Percentiles rank a stretch among this genome's conserved stretches.
Conservation (phyloP, 2,888 invertebrate genomes). For the Strigamia transsilvanica region DNA sequence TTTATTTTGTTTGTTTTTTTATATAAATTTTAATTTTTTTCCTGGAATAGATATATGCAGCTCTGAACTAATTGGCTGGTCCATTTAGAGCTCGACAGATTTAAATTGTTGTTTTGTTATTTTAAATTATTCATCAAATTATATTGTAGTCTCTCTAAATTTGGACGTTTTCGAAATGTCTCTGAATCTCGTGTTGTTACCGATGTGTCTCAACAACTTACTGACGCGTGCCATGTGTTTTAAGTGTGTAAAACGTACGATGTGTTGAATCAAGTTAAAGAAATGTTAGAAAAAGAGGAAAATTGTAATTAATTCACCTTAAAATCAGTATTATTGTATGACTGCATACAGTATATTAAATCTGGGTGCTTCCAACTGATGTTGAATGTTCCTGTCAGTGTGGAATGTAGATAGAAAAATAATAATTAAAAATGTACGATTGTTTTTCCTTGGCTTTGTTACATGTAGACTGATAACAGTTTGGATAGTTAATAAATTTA, state of each 20-base stretch:
- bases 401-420: background rate
- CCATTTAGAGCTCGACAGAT: conserved; percentile 1
- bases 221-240: background rate
- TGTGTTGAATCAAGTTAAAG: background rate
- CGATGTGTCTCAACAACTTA: background rate
- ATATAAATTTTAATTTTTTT: background rate
- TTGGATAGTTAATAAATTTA: conserved; percentile 24
- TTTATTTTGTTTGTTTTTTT: background rate
- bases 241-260: background rate
- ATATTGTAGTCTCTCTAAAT: background rate
- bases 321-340: conserved; percentile 18
- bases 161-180: background rate
- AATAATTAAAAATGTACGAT: background rate
- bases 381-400: background rate
- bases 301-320: conserved; percentile 34
- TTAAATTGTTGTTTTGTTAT: background rate
- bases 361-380: conserved; percentile 43
- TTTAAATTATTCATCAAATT: background rate
- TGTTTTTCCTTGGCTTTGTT: conserved; percentile 9
- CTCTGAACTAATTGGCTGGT: conserved; percentile 31
- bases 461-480: background rate
- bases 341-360: background rate
- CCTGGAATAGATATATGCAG: background rate
- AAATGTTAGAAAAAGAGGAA: background rate
- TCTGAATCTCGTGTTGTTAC: background rate